Base-by-base conservation (phyloP, 2,888 invertebrate genomes). In the Diloba caeruleocephala region DNA sequence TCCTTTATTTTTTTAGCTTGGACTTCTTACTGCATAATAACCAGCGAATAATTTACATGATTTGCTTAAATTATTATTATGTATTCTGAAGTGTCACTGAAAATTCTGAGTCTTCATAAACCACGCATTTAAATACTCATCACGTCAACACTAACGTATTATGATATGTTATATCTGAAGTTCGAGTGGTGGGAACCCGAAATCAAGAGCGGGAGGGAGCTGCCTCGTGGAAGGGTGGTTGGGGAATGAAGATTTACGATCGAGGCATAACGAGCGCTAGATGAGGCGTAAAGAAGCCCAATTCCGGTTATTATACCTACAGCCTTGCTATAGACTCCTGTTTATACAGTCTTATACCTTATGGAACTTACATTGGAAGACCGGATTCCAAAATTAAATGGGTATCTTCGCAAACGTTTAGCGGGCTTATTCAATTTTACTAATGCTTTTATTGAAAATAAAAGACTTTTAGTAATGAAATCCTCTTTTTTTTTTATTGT, bases 261-360 rank as follows among this genome's bases (percentile, higher is more conserved):
- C 87, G 81, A 74, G 82, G 87, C 88, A 88, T 93, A 93, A 93
- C 93, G 93, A 93, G 92, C 84, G 87, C 85, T 91, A 92, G 92
- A 92, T 92, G 92, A 92, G 92, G 92, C 92, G 91, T 92, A 89
- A 92, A 92, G 89, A 87, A 90, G 87, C 89, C 89, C 91, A 90
- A 90, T 91, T 90, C 89, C 80, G 82, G 87, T 89, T 91, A 92
- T 90, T 89, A 90, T 90, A 87, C 85, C 86, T 86, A 89, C 81
- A 85, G 78, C 74, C 64, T 64, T 64, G 66, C 70, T 72, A 64
- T 73, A 72, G 69, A 75, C 70, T 61, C 58, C n/a, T 43, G 70
- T 74, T 78, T 81, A 76, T 76, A 74, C 75, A 72, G 76, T 78
- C 75, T 76, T 76, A 69, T 74, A 66, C 72, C 73, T 72, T 79